Base-by-base conservation (phyloP, 2,888 invertebrate genomes). In the Miltochrista miniata region DNA sequence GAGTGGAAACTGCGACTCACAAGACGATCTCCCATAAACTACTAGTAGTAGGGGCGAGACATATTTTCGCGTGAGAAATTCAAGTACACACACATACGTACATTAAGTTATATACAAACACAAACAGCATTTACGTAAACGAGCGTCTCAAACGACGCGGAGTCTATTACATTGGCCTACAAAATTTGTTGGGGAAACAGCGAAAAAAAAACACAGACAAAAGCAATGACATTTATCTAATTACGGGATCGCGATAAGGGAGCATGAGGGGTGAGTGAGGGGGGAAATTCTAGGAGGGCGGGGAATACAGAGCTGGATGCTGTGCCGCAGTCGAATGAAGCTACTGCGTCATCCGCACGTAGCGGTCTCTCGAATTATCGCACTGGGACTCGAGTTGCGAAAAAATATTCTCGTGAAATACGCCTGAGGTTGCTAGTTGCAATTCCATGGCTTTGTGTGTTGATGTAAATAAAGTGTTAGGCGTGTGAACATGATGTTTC, bases 211-310 rank as follows among this genome's bases (percentile, higher is more conserved):
- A 70, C 70, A 77, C 75, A 85, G 83, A 87, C 85, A 83, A 85
- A 84, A 87, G 81, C 83, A 83, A 85, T 88, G 88, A 88, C 89
- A 90, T 88, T 90, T 86, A 89, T 90, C 90, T 90, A 90, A 90
- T 90, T 90, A 90, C 80, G 83, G 82, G 74, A 85, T 85, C 85
- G 86, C 83, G 90, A 88, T 88, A 87, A 84, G 81, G 78, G 79
- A 66, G 73, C 61, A 64, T 52, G 69, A 68, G 79, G 76, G 76
- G 69, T 60, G 62, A 64, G 73, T 64, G 61, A 56, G 58, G 61
- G 59, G 70, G 68, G 63, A 56, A 59, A 58, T 58, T 62, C 56
- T 56, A 52, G 70, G 72, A 70, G 66, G 69, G 65, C 60, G 62
- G 64, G 68, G 64, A 64, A 59, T 67, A 65, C 68, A 68, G 66